Conservation (phyloP, 2,888 invertebrate species). For the Microchrysa polita region DNA sequence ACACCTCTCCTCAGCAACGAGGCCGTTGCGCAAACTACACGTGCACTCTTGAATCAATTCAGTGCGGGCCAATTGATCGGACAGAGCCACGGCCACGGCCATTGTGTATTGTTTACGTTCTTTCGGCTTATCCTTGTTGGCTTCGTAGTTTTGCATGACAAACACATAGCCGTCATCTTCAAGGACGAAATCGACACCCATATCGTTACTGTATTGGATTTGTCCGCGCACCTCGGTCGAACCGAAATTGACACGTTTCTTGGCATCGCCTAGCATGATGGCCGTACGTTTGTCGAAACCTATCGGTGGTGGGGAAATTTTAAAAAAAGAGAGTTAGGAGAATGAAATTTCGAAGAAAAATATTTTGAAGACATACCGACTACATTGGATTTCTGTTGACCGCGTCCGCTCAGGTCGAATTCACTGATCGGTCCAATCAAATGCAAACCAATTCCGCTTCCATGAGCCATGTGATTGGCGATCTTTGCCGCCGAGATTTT, state of each 20-base stretch:
- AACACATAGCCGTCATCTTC: slow-evolving; percentile 63
- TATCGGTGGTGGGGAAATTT: slow-evolving; percentile 53
- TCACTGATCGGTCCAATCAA: slow-evolving; percentile 70
- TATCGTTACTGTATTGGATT: slow-evolving; percentile 68
- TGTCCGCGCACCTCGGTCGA: slow-evolving; percentile 68
- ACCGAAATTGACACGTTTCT: slow-evolving; percentile 67
- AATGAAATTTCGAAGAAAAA: not conserved
- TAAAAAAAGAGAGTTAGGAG: not conserved
- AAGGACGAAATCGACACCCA: slow-evolving; percentile 75
- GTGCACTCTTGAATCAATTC: slow-evolving; percentile 60
- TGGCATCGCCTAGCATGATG: slow-evolving; percentile 71
- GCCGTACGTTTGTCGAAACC: slow-evolving; percentile 71
- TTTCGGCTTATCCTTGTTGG: slow-evolving; percentile 52
- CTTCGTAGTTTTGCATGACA: slow-evolving; percentile 59
- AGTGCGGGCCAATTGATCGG: slow-evolving; percentile 62
- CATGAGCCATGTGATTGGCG: slow-evolving; percentile 63
- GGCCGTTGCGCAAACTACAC: slow-evolving; percentile 56
- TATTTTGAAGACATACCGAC: slow-evolving; percentile 58
- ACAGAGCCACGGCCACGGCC: slow-evolving; percentile 59
- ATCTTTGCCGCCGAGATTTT: slow-evolving; percentile 57
- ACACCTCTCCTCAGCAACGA: slow-evolving; percentile 61
- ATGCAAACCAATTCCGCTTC: slow-evolving; percentile 71
- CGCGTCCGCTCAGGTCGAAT: slow-evolving; percentile 65
- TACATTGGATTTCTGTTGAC: slow-evolving; percentile 51
- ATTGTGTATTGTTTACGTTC: slow-evolving; percentile 58